Base-by-base conservation (phyloP, 1,140 invertebrate species). In the Wiebesia pumilae region DNA sequence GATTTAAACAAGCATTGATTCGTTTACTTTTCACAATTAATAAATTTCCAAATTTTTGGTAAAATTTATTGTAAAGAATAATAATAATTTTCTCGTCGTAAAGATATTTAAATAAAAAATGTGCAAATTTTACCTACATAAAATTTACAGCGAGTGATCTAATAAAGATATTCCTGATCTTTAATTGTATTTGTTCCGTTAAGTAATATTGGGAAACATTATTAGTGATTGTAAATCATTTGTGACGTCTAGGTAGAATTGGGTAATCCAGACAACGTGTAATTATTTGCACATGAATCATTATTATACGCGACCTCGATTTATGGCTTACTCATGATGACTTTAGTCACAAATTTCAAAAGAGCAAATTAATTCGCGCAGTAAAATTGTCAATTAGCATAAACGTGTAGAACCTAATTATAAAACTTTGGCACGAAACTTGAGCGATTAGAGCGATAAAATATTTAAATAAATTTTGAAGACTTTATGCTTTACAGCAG, bases 211-310 rank as follows among this genome's bases (percentile, higher is more conserved):
- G 38, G 71, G 12, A 75, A 43, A 43, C 43, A 75, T 75, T 75
- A 24, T 43, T 43, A 73, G 0, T 73, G 40, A 75, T 38, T 75
- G 71, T 75, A 75, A 75, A 75, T 75, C 71, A 75, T 75, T 75
- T 43, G 43, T 75, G 27, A 43, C 71, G 71, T 75, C 71, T 43
- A 75, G 38, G 38, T 75, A 38, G 51, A 79, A 79, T 79, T 79
- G 77, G 47, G 19, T 58, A 79, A 79, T 79, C 47, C 33, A 51
- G 12, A 58, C 30, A 79, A 35, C 30, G 33, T 51, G 58, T 79
- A 43, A 79, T 79, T 54, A 79, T 79, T 79, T 79, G 30, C 77
- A 58, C 77, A 79, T 79, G 77, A 79, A 79, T 79, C 77, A 79
- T 58, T 79, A 75, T 75, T 75, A 79, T 79, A n/a, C 58, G n/a